A percentile compares a stretch with the other conserved stretches of the same genome.
Evolutionary conservation across 2,113 vertebrate species (phyloP).

Genomic region (Triplophysa rosa): DNA sequence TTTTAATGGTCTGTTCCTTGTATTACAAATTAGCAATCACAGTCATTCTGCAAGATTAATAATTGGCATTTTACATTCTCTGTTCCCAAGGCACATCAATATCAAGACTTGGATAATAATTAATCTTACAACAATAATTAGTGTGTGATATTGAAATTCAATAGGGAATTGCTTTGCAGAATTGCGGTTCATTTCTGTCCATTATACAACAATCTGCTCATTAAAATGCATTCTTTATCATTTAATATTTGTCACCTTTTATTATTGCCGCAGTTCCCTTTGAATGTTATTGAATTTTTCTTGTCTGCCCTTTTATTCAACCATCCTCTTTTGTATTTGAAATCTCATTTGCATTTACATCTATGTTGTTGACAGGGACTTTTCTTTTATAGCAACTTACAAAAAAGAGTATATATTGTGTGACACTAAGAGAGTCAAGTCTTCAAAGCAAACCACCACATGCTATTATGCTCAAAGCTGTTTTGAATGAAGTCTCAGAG

Average conservation of each 20-base stretch:
- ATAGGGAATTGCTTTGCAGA: not conserved
- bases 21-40: not conserved
- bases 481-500: not conserved
- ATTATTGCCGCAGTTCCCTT: not conserved
- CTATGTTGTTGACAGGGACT: not conserved
- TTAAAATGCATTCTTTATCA: not conserved
- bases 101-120: not conserved
- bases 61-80: not conserved
- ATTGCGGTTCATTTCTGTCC: not conserved
- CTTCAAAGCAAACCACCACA: constrained; percentile 3
- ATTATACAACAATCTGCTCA: constrained; percentile 18
- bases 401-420: not conserved
- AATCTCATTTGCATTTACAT: constrained; percentile 1
- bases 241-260: constrained; percentile 3
- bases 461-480: constrained; percentile 9
- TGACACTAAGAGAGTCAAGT: not conserved
- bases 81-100: not conserved
- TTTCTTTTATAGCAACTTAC: constrained; percentile 2
- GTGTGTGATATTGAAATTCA: not conserved
- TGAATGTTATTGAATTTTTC: constrained; percentile 1
- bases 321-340: constrained; percentile 7
- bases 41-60: constrained; percentile 8
- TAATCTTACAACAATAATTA: not conserved
- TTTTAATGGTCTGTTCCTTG: not conserved
- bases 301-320: constrained; percentile 11